phyloP scores from a whole-genome alignment of 2,113 vertebrate species.

The Ptychochromis oligacanthus region DNA sequence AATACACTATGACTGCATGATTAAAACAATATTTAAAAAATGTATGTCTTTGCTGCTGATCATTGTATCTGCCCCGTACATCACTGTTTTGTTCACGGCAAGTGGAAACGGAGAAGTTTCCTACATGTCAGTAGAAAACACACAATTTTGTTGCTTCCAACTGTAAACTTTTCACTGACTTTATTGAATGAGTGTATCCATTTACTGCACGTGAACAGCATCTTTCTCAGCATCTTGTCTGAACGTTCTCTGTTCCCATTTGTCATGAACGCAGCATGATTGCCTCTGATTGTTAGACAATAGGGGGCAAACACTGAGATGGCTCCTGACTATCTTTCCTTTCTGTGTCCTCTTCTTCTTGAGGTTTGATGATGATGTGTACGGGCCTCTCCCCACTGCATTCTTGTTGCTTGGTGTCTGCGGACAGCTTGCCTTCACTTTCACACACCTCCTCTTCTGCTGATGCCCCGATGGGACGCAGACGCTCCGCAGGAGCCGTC shows the following conservation, averaged over 20 bases:
- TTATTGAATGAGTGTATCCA: neutral
- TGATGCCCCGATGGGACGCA: conserved; percentile 78
- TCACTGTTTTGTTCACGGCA: neutral
- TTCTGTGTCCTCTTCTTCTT: conserved; percentile 54
- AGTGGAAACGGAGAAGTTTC: conserved; percentile 9
- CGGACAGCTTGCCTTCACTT: conserved; percentile 24
- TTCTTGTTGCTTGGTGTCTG: conserved; percentile 53
- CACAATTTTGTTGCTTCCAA: neutral
- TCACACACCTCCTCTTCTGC: conserved; percentile 75
- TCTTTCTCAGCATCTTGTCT: neutral
- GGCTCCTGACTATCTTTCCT: conserved; percentile 57
- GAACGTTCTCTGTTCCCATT: conserved; percentile 17
- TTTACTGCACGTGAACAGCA: neutral
- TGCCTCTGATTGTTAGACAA: conserved; percentile 49
- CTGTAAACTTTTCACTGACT: neutral
- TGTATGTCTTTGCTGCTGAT: neutral
- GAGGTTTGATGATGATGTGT: conserved; percentile 79
- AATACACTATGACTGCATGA: conserved; percentile 1
- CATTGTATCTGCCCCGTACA: neutral
- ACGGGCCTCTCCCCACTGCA: conserved; percentile 68
- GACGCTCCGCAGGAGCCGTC: conserved; percentile 62
- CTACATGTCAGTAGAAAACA: neutral
- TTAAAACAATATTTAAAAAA: conserved; percentile 26
- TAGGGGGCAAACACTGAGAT: conserved; percentile 60
- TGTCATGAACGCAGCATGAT: neutral